phyloP scores from a whole-genome alignment of 2,888 invertebrate species.

The Amblyteles armatorius region DNA sequence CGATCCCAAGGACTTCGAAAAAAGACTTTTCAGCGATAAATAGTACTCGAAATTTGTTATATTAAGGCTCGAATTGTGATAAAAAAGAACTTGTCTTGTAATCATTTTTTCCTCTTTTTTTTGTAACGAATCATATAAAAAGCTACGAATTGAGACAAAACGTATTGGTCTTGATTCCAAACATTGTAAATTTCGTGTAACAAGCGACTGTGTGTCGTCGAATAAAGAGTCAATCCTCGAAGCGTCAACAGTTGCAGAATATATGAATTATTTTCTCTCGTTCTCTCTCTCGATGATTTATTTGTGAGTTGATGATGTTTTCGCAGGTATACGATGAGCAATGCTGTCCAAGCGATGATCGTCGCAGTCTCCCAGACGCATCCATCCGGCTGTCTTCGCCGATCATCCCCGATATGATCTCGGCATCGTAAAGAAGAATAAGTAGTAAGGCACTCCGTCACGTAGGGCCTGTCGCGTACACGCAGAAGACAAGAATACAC shows the following conservation, averaged over 20 bases:
- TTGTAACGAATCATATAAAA: no score
- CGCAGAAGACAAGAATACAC: constrained; percentile 62
- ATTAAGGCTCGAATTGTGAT: background rate
- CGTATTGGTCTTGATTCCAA: background rate
- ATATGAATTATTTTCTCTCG: constrained; percentile 16
- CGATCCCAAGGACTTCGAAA: no score
- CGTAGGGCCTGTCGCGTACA: background rate
- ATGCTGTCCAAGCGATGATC: constrained; percentile 3
- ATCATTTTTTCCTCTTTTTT: background rate
- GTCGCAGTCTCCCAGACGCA: constrained; percentile 3
- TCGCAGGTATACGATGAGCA: constrained; percentile 29
- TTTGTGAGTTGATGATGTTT: constrained; percentile 26
- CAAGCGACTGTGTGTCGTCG: constrained; percentile 51
- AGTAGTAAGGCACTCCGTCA: background rate
- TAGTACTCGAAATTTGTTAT: background rate
- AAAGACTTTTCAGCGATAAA: no score
- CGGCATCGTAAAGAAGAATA: background rate
- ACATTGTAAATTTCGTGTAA: constrained; percentile 16
- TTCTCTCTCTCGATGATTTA: constrained; percentile 28
- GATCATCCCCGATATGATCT: constrained; percentile 8
- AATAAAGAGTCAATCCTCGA: constrained; percentile 57
- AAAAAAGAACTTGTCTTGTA: background rate
- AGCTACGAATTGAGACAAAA: background rate
- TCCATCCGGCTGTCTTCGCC: constrained; percentile 31
- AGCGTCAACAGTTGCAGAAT: constrained; percentile 51